Conservation (phyloP, 1,140 invertebrate species). For the Pachyrhynchus sulphureomaculatus region DNA sequence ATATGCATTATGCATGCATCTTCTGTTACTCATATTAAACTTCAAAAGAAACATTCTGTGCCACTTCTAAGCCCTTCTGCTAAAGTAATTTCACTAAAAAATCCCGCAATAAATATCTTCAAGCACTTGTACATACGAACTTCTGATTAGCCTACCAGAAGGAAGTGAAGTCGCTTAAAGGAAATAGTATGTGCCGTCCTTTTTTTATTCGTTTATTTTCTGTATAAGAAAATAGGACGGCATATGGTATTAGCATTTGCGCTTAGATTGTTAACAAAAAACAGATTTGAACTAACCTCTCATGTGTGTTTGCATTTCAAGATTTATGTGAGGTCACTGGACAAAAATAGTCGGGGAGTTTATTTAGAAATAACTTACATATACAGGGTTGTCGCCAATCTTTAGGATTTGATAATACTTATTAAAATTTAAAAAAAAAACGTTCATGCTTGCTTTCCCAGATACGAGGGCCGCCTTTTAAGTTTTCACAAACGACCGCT, state of each 20-base stretch:
- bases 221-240: too few relatives aligned
- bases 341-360: background rate
- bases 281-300: background rate
- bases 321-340: background rate
- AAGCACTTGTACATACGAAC: constrained; percentile 1
- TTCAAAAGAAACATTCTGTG: too few relatives aligned
- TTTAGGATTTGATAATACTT: too few relatives aligned
- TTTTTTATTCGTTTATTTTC: background rate
- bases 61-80: background rate
- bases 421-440: too few relatives aligned
- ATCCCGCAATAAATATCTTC: constrained; percentile 3
- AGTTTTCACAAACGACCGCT: too few relatives aligned
- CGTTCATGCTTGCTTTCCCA: too few relatives aligned
- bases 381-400: too few relatives aligned
- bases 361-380: too few relatives aligned
- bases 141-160: constrained; percentile 13
- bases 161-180: background rate
- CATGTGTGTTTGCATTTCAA: background rate
- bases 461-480: too few relatives aligned
- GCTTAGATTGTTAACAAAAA: background rate
- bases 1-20: too few relatives aligned
- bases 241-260: too few relatives aligned
- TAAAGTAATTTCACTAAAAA: background rate
- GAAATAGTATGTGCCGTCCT: background rate
- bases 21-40: too few relatives aligned